Conservation (phyloP, 2,113 vertebrate genomes). For the Macquaria ambigua region DNA sequence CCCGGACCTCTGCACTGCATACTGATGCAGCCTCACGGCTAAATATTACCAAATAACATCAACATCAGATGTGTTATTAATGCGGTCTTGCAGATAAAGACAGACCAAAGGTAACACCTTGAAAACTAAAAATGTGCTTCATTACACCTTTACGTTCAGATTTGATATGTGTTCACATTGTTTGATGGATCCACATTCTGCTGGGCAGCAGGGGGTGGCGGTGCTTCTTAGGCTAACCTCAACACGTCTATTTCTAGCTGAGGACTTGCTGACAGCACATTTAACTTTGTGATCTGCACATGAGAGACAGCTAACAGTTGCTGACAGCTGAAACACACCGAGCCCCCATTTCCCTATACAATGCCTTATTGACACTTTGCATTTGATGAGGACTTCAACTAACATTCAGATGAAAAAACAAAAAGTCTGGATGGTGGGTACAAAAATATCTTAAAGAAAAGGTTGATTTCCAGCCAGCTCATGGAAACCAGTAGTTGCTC, state of each 20-base stretch:
- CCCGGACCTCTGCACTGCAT: not conserved
- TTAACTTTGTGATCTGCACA: conserved; percentile 80
- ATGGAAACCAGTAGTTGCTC: conserved; percentile 66
- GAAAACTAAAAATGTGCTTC: conserved; percentile 67
- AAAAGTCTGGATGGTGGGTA: conserved; percentile 32
- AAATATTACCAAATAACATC: conserved; percentile 11
- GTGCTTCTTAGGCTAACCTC: conserved; percentile 73
- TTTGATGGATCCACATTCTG: conserved; percentile 68
- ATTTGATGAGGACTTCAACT: conserved; percentile 63
- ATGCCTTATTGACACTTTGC: conserved; percentile 67
- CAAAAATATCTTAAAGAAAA: conserved; percentile 56
- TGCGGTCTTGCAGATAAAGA: conserved; percentile 5
- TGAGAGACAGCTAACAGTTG: conserved; percentile 80
- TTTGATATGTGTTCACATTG: conserved; percentile 65
- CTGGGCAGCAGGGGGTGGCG: conserved; percentile 70
- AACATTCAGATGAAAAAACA: conserved; percentile 30
- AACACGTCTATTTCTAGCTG: conserved; percentile 79
- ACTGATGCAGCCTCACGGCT: not conserved
- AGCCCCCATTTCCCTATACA: conserved; percentile 60
- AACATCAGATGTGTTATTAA: conserved; percentile 27
- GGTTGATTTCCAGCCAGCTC: conserved; percentile 67
- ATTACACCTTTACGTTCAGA: conserved; percentile 63
- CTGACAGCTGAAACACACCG: conserved; percentile 69
- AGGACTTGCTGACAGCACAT: conserved; percentile 82
- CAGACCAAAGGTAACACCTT: conserved; percentile 50